Percentiles rank a stretch among this genome's conserved stretches.
Conservation (phyloP, 2,113 vertebrate genomes). For the Lepus americanus region DNA sequence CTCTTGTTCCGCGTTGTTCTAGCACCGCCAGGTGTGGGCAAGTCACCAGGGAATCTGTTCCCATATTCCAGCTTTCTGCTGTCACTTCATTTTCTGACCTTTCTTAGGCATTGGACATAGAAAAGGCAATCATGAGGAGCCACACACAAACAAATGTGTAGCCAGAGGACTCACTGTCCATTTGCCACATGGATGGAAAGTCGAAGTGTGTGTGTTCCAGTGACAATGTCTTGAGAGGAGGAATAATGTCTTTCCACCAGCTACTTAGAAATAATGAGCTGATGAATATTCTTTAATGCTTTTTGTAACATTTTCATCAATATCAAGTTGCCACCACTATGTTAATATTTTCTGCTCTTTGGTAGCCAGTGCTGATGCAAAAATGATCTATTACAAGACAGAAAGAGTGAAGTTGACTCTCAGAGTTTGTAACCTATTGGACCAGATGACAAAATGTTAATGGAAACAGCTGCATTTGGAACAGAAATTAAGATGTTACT, state of each 20-base stretch:
- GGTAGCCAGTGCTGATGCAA: neutral
- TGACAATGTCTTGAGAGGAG: neutral
- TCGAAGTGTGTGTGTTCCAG: neutral
- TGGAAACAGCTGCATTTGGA: neutral
- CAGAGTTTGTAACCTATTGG: neutral
- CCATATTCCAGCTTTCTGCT: neutral
- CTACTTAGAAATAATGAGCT: neutral
- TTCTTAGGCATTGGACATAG: no score
- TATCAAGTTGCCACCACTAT: neutral
- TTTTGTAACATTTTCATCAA: neutral
- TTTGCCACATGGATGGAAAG: neutral
- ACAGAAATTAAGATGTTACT: neutral
- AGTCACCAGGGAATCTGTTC: neutral
- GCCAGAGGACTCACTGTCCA: neutral
- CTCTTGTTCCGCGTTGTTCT: neutral
- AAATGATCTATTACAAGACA: neutral
- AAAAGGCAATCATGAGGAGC: neutral
- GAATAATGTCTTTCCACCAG: neutral
- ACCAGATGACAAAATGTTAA: neutral
- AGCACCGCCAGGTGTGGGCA: neutral
- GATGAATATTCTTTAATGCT: neutral
- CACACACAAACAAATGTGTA: no score
- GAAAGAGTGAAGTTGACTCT: neutral
- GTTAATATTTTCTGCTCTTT: neutral
- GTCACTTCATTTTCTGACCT: neutral